Base-by-base conservation (phyloP, 2,797 vertebrate genomes). In the Pangasius krempfi region DNA sequence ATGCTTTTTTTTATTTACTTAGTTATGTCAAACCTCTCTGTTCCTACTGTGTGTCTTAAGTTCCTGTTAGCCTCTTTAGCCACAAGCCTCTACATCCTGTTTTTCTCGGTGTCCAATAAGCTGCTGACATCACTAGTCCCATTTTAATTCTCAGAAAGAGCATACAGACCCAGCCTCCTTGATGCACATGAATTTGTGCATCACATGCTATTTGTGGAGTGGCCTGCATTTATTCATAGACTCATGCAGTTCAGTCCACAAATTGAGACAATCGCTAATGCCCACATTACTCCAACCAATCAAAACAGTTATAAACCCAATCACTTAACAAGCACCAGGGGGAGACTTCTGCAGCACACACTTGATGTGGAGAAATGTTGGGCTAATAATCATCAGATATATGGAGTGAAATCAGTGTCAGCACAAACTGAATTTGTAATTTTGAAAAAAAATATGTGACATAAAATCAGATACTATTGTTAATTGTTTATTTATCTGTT, bases 21-120 rank as follows among this genome's bases (percentile, higher is more conserved):
- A 68, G n/a, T 5, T 22, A 44, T 10, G 72, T 47, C 9, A 75
- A 44, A 47, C 0, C 0, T 40, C 10, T 12, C 8, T 75, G 25
- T 50, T 76, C 73, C 44, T 47, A 47, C 22, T 5, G 4, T 6
- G 47, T 76, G 37, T 75, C 6, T 33, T 44, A 72, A 72, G 40
- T 76, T 76, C 44, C 44, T 76, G 44, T 50, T 76, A 50, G 73
- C 44, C 40, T 1, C 13, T 76, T 76, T 50, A 52, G 73, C 25
- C 73, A 50, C 73, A 76, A 76, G 73, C 73, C 47, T 27, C 44
- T 50, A 76, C 73, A 76, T 76, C 73, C 73, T 76, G 73, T 76
- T 76, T 14, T 6, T 76, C 73, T 76, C 4, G 3, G 44, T 76
- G 73, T 76, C 73, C 44, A 76, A 76, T n/a, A 76, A n/a, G 47